Evolutionary conservation across 2,113 vertebrate species (phyloP).

Genomic region (Morone saxatilis): DNA sequence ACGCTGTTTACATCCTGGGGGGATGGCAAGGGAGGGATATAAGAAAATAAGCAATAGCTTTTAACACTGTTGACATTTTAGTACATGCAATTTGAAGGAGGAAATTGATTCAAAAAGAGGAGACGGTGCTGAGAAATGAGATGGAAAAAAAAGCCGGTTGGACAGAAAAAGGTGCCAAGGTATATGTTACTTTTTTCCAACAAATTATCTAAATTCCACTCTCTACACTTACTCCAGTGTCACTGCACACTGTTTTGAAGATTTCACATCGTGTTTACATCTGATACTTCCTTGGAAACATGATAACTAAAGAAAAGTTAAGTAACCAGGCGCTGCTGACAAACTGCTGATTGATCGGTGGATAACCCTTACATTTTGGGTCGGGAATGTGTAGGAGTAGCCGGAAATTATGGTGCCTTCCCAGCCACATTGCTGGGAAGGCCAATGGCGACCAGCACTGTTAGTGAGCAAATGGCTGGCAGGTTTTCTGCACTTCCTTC

Average conservation of each 20-base stretch:
- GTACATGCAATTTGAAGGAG: not conserved
- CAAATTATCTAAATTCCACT: not conserved
- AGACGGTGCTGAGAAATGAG: not conserved
- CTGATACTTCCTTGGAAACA: not conserved
- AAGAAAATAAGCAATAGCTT: not conserved
- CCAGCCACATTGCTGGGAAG: no score
- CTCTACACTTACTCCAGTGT: not conserved
- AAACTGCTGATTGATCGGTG: not conserved
- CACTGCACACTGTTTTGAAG: not conserved
- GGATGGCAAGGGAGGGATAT: not conserved
- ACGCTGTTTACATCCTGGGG: constrained; percentile 95
- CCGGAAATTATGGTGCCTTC: not conserved
- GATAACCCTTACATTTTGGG: not conserved
- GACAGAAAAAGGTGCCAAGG: not conserved
- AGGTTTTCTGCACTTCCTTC: constrained; percentile 31
- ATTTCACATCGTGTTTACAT: not conserved
- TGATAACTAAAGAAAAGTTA: not conserved
- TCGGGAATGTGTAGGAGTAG: not conserved
- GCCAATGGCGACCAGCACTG: not conserved
- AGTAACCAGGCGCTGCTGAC: not conserved
- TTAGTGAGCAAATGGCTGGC: no score
- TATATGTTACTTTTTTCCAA: not conserved
- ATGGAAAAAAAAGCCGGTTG: not conserved
- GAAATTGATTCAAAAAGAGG: not conserved
- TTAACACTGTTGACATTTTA: not conserved